Conservation (phyloP, 2,113 vertebrate species). For the Phaethon lepturus region DNA sequence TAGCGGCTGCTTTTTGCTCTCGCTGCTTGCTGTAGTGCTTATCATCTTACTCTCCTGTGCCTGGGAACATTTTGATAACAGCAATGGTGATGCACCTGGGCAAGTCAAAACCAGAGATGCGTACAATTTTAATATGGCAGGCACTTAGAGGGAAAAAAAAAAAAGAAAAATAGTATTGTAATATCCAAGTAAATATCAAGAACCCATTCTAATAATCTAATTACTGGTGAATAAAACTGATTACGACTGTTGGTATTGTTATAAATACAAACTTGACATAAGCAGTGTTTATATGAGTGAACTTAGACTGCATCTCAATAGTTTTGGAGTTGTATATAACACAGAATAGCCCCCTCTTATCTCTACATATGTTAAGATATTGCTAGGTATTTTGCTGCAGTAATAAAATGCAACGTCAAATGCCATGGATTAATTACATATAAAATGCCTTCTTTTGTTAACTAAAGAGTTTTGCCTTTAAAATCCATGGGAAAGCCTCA, state of each 20-base stretch:
- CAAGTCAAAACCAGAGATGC: neutral
- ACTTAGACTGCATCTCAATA: neutral
- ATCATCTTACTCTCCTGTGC: no score
- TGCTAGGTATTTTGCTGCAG: neutral
- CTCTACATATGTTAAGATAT: neutral
- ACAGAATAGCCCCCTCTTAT: neutral
- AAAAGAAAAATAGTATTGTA: neutral
- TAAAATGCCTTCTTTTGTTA: neutral
- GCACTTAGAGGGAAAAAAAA: rapidly evolving
- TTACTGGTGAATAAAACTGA: neutral
- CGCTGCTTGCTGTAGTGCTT: no score
- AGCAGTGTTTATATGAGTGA: neutral
- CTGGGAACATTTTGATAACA: no score
- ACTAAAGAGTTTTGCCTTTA: neutral
- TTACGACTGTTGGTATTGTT: neutral
- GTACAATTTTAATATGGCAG: neutral
- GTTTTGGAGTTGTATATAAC: neutral
- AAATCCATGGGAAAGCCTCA: neutral
- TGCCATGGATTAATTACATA: neutral
- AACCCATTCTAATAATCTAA: neutral
- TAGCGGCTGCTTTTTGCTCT: no score
- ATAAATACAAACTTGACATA: neutral
- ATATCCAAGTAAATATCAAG: neutral
- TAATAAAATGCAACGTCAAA: neutral
- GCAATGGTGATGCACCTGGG: neutral